Evolutionary conservation across 2,797 vertebrate genomes (phyloP), one percentile per base, ranked within the genome.

Genomic region (Rhincodon typus): DNA sequence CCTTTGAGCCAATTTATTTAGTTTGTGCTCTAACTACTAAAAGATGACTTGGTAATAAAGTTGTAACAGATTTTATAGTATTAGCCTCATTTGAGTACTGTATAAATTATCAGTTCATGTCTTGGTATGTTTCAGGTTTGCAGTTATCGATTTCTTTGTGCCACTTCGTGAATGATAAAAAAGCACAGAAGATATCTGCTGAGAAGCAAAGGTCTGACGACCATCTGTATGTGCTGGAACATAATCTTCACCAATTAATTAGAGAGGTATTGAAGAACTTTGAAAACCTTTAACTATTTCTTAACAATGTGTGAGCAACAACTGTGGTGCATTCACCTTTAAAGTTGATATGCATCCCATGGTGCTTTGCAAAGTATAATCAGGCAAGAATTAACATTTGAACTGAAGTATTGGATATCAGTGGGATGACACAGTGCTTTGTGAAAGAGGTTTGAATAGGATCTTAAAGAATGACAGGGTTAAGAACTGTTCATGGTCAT

Each of bases 181-280:
- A 98, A 97, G 98, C 98, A 96, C 98, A 98, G 0, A 98, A 98
- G 79, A 95, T 97, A 1, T 97, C 98, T 96, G 98, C 98, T 23
- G 99, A 99, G 95, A 99, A 98, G 96, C 98, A 97, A 95, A 98
- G 98, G 96, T 97, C 98, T 1, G 99, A 99, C 34, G 99, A 99
- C 96, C 99, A 99, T 96, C 98, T 99, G 0, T 99, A 99, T 62
- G 99, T 99, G 21, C 97, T 99, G 5, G 99, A 99, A 96, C 99
- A 99, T 96, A 99, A 99, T 96, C 97, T 99, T 95, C 99, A 99
- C 96, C 99, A 99, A 6, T 98, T 99, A 96, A 99, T 99, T 96
- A 98, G 99, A 98, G 99, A 99, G 98, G 95, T 95, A 95, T 46
- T 95, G 38, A 69, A 86, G 21, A 21, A 88, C 15, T 30, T 62